Evolutionary conservation across 2,797 vertebrate genomes (phyloP).

Genomic region (Spinus pinus): DNA sequence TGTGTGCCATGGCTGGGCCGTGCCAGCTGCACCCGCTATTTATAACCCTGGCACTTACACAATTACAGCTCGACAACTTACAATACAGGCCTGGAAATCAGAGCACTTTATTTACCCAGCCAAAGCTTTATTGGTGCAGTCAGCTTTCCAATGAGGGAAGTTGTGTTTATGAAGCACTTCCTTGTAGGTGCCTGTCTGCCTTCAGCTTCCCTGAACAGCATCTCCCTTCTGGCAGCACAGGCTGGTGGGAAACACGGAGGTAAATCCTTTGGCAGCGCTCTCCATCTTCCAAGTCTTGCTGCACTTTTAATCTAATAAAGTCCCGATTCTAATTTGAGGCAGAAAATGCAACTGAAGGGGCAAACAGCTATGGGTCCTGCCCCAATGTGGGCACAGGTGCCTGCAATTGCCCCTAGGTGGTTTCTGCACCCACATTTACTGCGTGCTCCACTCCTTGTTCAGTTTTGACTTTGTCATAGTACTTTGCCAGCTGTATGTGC

Average conservation of each 20-base stretch:
- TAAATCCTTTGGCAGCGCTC: background rate
- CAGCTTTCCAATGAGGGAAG: background rate
- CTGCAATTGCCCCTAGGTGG: fast-evolving
- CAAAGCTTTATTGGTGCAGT: background rate
- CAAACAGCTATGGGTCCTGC: background rate
- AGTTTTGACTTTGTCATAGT: background rate
- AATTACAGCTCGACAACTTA: background rate
- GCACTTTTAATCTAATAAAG: background rate
- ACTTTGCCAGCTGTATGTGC: background rate
- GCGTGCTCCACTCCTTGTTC: background rate
- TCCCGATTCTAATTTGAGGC: fast-evolving
- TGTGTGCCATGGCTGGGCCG: background rate
- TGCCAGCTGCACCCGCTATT: background rate
- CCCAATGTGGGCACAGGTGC: fast-evolving
- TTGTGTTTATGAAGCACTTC: background rate
- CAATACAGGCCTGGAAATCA: background rate
- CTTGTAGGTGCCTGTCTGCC: background rate
- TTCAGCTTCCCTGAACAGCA: background rate
- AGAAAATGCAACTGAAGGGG: background rate
- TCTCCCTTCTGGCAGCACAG: background rate
- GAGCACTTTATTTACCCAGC: background rate
- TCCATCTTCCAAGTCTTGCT: background rate
- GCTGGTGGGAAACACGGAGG: background rate
- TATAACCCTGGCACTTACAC: background rate
- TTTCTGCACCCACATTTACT: background rate